These are phyloP conservation scores for Caenorhabditis imperialis DNA, from an alignment of 2,888 invertebrate genomes.

Conservation along the genomic window DNA sequence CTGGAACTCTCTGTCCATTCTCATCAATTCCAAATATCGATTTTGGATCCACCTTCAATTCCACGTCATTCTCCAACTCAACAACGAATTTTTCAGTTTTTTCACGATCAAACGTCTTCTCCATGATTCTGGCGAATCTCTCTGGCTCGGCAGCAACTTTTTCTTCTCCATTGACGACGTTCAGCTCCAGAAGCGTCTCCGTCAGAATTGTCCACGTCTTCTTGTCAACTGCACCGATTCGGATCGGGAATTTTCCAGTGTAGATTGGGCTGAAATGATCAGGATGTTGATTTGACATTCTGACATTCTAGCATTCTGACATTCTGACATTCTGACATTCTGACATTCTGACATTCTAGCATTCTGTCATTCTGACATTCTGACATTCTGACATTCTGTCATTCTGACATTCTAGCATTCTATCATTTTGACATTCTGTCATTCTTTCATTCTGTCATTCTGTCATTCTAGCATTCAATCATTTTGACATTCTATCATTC, in stretches of 20 bases:
- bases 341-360: background rate
- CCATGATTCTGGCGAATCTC: constrained; percentile 11
- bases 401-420: too few relatives aligned
- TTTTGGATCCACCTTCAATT: constrained; percentile 26
- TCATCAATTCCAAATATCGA: constrained; percentile 59
- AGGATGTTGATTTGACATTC: background rate
- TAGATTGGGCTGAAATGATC: constrained; percentile 24
- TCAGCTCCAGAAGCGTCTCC: constrained; percentile 52
- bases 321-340: too few relatives aligned
- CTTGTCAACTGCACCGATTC: constrained; percentile 67
- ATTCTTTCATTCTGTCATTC: background rate
- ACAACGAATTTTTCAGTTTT: constrained; percentile 22
- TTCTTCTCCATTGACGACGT: constrained; percentile 43
- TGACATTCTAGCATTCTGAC: background rate
- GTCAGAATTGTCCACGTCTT: constrained; percentile 63
- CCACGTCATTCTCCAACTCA: constrained; percentile 8
- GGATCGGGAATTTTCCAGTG: constrained; percentile 40
- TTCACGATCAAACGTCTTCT: constrained; percentile 55
- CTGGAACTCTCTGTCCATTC: constrained; percentile 36
- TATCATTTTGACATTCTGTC: too few relatives aligned
- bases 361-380: too few relatives aligned
- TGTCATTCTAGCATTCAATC: too few relatives aligned
- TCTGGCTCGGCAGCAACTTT: constrained; percentile 5
- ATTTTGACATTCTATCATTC: too few relatives aligned
- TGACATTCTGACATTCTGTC: background rate